These are phyloP conservation scores for Nephrotoma guestfalica DNA, from an alignment of 2,888 invertebrate genomes.

Conservation along the genomic window DNA sequence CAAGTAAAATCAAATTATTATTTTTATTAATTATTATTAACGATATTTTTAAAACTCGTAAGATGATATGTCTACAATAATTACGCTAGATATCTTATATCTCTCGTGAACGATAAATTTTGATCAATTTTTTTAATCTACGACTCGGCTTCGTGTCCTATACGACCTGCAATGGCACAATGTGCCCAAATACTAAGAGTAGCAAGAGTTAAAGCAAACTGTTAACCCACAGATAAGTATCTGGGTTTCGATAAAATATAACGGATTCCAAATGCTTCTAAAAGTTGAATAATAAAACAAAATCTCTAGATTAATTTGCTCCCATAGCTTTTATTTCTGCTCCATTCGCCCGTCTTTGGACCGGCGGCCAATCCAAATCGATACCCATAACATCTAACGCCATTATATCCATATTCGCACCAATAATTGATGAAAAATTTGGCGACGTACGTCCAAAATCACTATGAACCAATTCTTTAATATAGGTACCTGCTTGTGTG, in stretches of 20 bases:
- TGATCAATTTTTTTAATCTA: not conserved
- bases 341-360: not conserved
- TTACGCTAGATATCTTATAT: not conserved
- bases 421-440: constrained; percentile 52
- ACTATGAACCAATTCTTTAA: constrained; percentile 95
- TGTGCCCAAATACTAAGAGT: not conserved
- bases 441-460: constrained; percentile 85
- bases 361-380: constrained; percentile 56
- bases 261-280: not conserved
- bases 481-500: constrained; percentile 88
- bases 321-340: not conserved
- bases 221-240: not conserved
- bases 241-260: not conserved
- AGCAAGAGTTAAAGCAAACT: not conserved
- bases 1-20: not conserved
- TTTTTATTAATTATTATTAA: not conserved
- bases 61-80: not conserved
- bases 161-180: not conserved
- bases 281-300: not conserved
- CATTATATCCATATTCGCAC: constrained; percentile 66
- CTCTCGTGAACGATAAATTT: not conserved
- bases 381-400: constrained; percentile 76
- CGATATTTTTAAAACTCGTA: not conserved
- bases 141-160: not conserved
- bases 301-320: not conserved